A percentile compares a stretch with the other conserved stretches of the same genome.
phyloP scores from a whole-genome alignment of 2,888 invertebrate species.

The Rotaria macrura region DNA sequence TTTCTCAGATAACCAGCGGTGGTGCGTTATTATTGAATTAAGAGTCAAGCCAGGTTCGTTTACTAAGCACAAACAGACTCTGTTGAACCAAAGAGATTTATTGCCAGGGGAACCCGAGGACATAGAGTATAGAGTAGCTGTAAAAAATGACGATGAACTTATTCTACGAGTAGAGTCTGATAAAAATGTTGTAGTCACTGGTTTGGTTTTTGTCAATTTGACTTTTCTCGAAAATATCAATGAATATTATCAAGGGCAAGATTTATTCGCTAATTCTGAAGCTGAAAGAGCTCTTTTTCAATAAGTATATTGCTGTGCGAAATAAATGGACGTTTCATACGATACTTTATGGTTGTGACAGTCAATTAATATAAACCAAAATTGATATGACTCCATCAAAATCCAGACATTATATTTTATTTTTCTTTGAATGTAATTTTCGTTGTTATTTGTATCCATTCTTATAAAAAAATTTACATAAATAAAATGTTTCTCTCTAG shows the following conservation, averaged over 20 bases:
- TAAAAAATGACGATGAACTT: neutral
- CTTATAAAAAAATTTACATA: too few relatives aligned
- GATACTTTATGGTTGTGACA: too few relatives aligned
- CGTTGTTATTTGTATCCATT: too few relatives aligned
- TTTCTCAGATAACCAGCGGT: neutral
- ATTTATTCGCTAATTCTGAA: neutral
- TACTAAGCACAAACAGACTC: neutral
- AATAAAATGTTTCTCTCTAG: too few relatives aligned
- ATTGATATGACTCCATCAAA: too few relatives aligned
- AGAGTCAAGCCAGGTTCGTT: neutral
- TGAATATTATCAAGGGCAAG: neutral
- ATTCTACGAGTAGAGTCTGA: neutral
- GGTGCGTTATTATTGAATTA: neutral
- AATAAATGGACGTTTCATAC: too few relatives aligned
- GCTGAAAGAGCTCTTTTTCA: constrained; percentile 3
- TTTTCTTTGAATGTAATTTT: too few relatives aligned
- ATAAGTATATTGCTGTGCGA: neutral
- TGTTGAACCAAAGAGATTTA: neutral
- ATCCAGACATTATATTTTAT: too few relatives aligned
- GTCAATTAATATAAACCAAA: too few relatives aligned
- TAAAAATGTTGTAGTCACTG: neutral
- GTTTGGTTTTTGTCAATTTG: neutral
- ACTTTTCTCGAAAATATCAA: neutral
- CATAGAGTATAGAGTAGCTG: neutral
- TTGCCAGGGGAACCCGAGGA: neutral